Base-by-base conservation (phyloP, 2,888 invertebrate genomes). In the Brachypterus glaber region DNA sequence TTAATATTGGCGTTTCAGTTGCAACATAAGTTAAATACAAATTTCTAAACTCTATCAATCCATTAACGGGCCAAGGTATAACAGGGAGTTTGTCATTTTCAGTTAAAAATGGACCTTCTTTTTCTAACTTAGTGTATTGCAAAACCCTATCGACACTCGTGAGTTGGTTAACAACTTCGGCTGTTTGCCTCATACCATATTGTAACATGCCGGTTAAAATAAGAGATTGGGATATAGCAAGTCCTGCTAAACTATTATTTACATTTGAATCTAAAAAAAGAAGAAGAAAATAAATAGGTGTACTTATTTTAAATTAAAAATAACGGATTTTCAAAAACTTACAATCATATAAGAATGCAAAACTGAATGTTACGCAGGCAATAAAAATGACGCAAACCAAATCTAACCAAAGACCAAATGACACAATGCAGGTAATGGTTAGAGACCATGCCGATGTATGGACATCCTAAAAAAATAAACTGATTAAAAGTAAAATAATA, bases 151-250 rank as follows among this genome's bases (percentile, higher is more conserved):
- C 88, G 0, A 87, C 87, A 33, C 77, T 76, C 2, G 78, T 79
- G 77, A 81, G 77, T 54, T 80, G 77, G 5, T 78, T 76, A 33
- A 78, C 68, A 26, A 75, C 73, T 54, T 86, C 86, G 1, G 85
- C 81, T 27, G 78, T 73, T 59, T 84, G 83, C 38, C 83, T 71
- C 42, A 85, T 76, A 5, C 82, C 83, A 65, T 82, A 77, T 57
- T 84, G 84, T 37, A 86, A 74, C 77, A 84, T 79, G 41, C 81
- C 83, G 41, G 82, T 82, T 41, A 86, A 57, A 47, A 78, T 74
- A 33, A 81, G 62, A 40, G 78, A 76, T 50, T 81, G 81, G 21
- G 79, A 77, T 43, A 83, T 69, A 0, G 79, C 79, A 21, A 82
- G 61, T 4, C 82, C 82, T 4, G 82, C 78, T 52, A 75, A 70